These are phyloP conservation scores for Globodera ellingtonae DNA, from an alignment of 1,140 invertebrate species.

Conservation along the genomic window DNA sequence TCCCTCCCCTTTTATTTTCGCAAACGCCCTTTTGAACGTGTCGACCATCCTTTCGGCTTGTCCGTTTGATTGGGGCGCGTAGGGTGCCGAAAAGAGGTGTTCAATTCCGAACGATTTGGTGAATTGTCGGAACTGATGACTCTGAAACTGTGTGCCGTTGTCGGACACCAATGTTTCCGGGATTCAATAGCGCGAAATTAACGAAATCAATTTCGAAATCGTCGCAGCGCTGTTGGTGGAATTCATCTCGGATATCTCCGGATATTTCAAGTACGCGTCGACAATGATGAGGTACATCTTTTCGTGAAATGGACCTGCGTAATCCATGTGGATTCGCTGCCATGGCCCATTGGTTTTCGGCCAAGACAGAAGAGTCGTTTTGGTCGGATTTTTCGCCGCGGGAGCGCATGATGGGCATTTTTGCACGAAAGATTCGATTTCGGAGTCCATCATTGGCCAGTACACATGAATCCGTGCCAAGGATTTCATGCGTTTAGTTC, in stretches of 20 bases:
- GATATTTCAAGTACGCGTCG: too few species aligned
- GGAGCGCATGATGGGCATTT: constrained; percentile 15
- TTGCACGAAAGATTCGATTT: constrained; percentile 24
- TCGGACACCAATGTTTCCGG: too few species aligned
- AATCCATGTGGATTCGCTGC: constrained; percentile 26
- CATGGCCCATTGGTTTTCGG: constrained; percentile 17
- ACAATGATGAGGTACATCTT: background rate
- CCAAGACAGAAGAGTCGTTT: constrained; percentile 24
- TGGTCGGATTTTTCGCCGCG: constrained; percentile 15
- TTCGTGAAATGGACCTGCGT: constrained; percentile 13
- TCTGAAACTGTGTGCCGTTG: too few species aligned
- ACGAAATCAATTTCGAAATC: too few species aligned
- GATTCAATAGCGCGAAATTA: too few species aligned
- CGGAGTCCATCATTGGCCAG: constrained; percentile 29
- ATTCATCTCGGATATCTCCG: too few species aligned
- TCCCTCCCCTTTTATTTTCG: too few species aligned
- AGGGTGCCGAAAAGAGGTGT: background rate
- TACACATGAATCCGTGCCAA: background rate
- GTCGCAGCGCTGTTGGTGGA: too few species aligned
- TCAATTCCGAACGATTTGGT: too few species aligned
- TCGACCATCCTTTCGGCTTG: constrained; percentile 61
- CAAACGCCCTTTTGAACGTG: constrained; percentile 23
- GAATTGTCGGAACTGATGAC: too few species aligned
- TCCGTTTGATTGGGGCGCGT: constrained; percentile 57
- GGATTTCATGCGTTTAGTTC: too few species aligned